Evolutionary conservation across 92 coral and sea anemone species (phyloP).

Genomic region (Siderastrea siderea): DNA sequence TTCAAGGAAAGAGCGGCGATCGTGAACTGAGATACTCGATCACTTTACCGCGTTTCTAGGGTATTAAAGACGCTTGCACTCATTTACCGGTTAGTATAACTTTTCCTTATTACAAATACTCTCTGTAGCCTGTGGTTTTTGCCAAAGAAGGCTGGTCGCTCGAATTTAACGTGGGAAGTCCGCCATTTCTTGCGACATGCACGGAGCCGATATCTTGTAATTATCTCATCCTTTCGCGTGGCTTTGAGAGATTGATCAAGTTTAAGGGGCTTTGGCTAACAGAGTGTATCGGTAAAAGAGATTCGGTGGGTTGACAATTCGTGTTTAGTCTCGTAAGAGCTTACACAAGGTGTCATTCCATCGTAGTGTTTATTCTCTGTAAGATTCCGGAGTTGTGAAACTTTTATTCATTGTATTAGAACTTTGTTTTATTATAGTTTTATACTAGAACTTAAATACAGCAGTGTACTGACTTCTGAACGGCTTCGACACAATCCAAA

Average conservation of each 20-base stretch:
- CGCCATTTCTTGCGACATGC: constrained; percentile 16
- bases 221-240: constrained; percentile 17
- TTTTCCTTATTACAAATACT: background rate
- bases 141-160: background rate
- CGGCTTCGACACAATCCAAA: background rate
- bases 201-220: background rate
- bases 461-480: constrained; percentile 7
- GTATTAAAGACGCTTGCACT: constrained; percentile 21
- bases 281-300: background rate
- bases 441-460: background rate
- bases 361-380: constrained; percentile 3
- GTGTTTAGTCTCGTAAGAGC: background rate
- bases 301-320: background rate
- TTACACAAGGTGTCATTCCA: constrained; percentile 11
- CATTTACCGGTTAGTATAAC: constrained; percentile 36
- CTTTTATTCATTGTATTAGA: constrained; percentile 35
- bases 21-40: constrained; percentile 6
- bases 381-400: constrained; percentile 23
- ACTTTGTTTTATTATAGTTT: background rate
- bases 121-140: background rate
- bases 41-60: constrained; percentile 48
- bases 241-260: constrained; percentile 39
- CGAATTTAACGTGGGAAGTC: background rate
- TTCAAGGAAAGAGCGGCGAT: constrained; percentile 48
- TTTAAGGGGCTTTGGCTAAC: background rate